Percentiles rank a stretch among this genome's conserved stretches.
phyloP scores from a whole-genome alignment of 1,140 invertebrate species.

The Andricus grossulariae region DNA sequence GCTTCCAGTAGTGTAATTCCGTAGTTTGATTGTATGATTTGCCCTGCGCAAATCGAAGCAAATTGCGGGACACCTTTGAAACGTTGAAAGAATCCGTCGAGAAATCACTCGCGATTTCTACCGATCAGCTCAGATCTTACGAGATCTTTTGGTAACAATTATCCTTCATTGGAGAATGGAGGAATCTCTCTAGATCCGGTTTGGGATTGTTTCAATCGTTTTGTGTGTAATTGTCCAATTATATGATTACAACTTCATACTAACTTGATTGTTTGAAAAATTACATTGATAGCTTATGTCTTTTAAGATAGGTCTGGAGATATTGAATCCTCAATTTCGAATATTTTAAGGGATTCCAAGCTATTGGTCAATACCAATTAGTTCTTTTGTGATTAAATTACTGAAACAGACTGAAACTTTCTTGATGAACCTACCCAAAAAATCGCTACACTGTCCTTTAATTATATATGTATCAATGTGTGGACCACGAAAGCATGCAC shows the following conservation, averaged over 20 bases:
- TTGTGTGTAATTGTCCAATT: no score
- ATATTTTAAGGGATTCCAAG: no score
- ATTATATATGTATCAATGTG: background rate
- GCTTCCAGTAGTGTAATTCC: conserved; percentile 1
- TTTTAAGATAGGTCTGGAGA: no score
- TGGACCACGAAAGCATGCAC: background rate
- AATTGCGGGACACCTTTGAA: conserved; percentile 28
- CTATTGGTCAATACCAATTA: no score
- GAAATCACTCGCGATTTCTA: conserved; percentile 29
- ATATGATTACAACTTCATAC: no score
- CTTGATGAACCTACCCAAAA: no score
- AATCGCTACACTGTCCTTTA: no score
- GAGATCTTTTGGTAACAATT: conserved; percentile 20
- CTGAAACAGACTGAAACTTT: no score
- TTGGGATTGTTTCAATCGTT: background rate
- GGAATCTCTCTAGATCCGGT: conserved; percentile 20
- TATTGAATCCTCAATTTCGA: no score
- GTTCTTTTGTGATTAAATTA: no score
- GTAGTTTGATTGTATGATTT: conserved; percentile 8
- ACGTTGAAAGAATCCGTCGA: conserved; percentile 7
- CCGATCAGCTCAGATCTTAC: conserved; percentile 16
- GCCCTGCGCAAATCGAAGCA: conserved; percentile 18
- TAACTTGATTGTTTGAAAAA: no score
- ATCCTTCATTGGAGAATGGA: conserved; percentile 3
- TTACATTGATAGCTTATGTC: no score